Base-by-base conservation (phyloP, 2,113 vertebrate genomes). In the Oreochromis aureus region DNA sequence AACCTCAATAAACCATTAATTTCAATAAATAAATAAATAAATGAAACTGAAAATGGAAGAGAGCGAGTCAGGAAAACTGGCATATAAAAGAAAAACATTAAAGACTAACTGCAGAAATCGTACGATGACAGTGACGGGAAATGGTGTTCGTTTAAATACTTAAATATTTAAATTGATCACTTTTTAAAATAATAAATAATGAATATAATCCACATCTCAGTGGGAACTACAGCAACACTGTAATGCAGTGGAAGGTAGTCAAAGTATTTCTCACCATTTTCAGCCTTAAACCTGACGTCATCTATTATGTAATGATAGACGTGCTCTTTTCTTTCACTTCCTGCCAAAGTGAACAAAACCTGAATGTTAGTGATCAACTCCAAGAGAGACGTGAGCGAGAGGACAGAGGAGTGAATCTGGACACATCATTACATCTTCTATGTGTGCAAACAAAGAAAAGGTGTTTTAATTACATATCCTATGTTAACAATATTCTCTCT, bases 121-220 rank as follows among this genome's bases (percentile, higher is more conserved):
- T 12, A 61, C 10, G 30, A 61, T 34, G 58, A 36, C 34, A 36
- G 8, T 39, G 39, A 63, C 1, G 1, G 0, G 3, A 61, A 61
- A 10, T 16, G 18, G 1, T 32, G 58, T 34, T 61, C 0, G 5
- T 63, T 63, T 34, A 34, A 34, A 63, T 0, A 16, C 30, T 34
- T 34, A 61, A 34, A 10, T 5, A 1, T 61, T 19, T 19, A 0
- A 34, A 34, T 2, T 34, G 0, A 63, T 34, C 30, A 11, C 9
- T 1, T 63, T 7, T 19, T 63, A 19, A 63, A 63, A 63, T 63
- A 61, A 61, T 6, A 34, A 19, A 19, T 34, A 63, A 63, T 34
- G 59, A 63, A 34, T 34, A 63, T 11, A 63, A 34, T 34, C 30
- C 59, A 63, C 16, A 0, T 63, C 1, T 63, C 59, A 6, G 59